These are phyloP conservation scores for Emys orbicularis DNA, from an alignment of 2,797 vertebrate genomes.

Conservation along the genomic window DNA sequence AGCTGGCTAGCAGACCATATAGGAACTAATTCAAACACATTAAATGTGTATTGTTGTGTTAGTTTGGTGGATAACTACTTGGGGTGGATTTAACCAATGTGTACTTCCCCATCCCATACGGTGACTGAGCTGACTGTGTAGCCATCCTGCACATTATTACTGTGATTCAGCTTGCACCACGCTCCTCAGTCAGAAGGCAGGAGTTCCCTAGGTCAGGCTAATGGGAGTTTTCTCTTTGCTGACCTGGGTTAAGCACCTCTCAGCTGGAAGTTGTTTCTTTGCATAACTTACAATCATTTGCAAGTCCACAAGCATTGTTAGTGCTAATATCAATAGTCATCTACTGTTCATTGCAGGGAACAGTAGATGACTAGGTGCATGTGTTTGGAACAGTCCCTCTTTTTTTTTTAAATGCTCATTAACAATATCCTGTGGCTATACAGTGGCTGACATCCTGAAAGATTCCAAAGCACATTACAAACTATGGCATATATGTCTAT, in stretches of 20 bases:
- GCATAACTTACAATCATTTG: constrained; percentile 58
- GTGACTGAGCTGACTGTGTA: neutral
- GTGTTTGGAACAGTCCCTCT: neutral
- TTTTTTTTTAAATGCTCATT: neutral
- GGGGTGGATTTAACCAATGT: neutral
- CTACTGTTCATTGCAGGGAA: constrained; percentile 47
- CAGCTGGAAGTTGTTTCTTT: constrained; percentile 66
- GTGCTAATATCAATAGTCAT: constrained; percentile 23
- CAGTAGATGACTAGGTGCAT: neutral
- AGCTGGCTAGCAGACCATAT: neutral
- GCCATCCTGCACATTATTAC: constrained; percentile 51
- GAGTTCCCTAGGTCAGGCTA: neutral
- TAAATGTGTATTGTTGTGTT: no score
- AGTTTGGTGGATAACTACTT: neutral
- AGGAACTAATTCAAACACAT: neutral
- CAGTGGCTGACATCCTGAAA: neutral
- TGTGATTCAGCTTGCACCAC: constrained; percentile 24
- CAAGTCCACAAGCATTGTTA: constrained; percentile 25
- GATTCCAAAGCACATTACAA: neutral
- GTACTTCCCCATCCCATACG: neutral
- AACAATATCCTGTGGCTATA: neutral
- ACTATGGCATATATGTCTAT: neutral
- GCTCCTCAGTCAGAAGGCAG: constrained; percentile 31
- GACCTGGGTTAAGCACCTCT: constrained; percentile 59
- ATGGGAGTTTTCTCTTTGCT: constrained; percentile 28